These are phyloP conservation scores for Leucophora obtusa DNA, from an alignment of 2,888 invertebrate species.

Conservation along the genomic window DNA sequence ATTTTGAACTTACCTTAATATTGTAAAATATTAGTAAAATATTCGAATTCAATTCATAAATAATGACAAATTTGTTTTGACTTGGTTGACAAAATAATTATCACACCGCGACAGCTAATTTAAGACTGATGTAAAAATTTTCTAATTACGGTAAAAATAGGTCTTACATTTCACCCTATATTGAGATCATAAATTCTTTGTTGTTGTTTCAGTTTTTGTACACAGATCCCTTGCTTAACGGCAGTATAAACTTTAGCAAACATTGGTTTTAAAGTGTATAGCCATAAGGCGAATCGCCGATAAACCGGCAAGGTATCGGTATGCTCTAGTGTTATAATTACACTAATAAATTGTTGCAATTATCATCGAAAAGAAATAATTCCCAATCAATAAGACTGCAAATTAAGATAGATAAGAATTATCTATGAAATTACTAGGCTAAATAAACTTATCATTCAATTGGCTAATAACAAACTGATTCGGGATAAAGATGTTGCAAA, in stretches of 20 bases:
- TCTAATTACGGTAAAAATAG: neutral
- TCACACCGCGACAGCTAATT: neutral
- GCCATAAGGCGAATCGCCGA: too few species aligned
- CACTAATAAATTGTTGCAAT: neutral
- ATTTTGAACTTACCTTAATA: too few species aligned
- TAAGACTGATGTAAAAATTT: constrained; percentile 8
- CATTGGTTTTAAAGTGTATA: too few species aligned
- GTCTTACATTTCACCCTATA: neutral
- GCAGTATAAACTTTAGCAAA: too few species aligned
- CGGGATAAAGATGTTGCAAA: neutral
- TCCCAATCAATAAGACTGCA: neutral
- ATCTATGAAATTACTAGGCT: neutral
- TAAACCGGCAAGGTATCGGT: too few species aligned
- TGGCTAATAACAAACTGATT: neutral
- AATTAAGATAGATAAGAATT: neutral
- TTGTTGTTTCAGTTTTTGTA: neutral
- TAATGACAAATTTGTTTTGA: too few species aligned
- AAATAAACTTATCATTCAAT: neutral
- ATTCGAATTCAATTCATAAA: too few species aligned
- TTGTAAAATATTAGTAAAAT: too few species aligned
- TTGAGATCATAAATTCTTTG: constrained; percentile 1
- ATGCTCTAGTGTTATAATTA: neutral
- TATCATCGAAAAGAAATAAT: neutral
- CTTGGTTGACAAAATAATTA: neutral
- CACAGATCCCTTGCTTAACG: neutral